A percentile compares a stretch with the other conserved stretches of the same genome.
phyloP scores from a whole-genome alignment of 2,113 vertebrate genomes.

The Ammospiza nelsoni region DNA sequence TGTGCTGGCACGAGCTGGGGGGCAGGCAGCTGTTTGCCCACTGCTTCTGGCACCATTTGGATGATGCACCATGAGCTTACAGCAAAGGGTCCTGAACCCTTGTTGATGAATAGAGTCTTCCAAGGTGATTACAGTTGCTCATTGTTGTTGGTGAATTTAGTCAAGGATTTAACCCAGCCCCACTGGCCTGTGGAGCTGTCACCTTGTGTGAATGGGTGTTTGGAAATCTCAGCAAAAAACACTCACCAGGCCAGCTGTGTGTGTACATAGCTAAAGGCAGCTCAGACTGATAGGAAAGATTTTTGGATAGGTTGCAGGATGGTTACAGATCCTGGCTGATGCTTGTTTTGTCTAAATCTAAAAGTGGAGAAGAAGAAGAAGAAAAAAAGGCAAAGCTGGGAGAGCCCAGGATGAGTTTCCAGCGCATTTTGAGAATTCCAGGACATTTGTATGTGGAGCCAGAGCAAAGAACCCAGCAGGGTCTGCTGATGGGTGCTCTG shows the following conservation, averaged over 20 bases:
- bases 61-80: neutral
- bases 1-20: neutral
- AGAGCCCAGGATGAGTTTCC: neutral
- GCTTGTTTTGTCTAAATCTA: neutral
- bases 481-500: neutral
- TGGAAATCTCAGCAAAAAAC: neutral
- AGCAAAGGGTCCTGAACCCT: neutral
- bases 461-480: neutral
- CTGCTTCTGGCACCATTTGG: neutral
- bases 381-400: neutral
- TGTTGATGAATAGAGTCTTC: neutral
- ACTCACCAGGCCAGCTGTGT: neutral
- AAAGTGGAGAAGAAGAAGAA: neutral
- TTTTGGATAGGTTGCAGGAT: neutral
- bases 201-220: neutral
- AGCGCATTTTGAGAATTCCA: neutral
- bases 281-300: neutral
- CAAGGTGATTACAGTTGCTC: neutral
- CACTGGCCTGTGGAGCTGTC: fast-evolving
- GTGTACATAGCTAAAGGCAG: neutral
- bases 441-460: neutral
- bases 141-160: fast-evolving
- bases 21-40: neutral
- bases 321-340: neutral
- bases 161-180: neutral